Evolutionary conservation across 1,140 invertebrate genomes (phyloP).

Genomic region (Bombus superbus): DNA sequence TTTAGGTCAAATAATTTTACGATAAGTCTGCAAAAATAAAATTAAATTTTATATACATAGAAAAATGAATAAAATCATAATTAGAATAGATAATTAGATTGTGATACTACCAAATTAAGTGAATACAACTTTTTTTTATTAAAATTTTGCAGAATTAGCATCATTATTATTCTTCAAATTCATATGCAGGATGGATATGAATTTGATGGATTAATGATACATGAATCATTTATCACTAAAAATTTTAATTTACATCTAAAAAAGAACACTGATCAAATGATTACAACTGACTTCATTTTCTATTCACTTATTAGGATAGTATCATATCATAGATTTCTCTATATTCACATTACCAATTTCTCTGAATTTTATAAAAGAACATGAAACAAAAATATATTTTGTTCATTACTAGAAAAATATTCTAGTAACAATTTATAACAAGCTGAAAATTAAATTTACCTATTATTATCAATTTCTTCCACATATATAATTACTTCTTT

Average conservation of each 20-base stretch:
- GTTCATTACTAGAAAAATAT: not conserved
- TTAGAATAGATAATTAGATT: not conserved
- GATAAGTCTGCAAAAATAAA: constrained; percentile 81
- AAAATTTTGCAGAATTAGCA: not conserved
- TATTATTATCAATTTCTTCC: constrained; percentile 83
- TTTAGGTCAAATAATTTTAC: constrained; percentile 84
- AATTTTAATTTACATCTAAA: not conserved
- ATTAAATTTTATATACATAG: constrained; percentile 31
- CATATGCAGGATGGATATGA: not conserved
- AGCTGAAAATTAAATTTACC: constrained; percentile 76
- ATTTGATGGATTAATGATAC: not conserved
- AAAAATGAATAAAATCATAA: not conserved
- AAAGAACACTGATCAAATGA: not conserved
- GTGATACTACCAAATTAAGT: not conserved
- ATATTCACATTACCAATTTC: not conserved
- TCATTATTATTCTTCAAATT: not conserved
- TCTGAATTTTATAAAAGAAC: not conserved
- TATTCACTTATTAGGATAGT: not conserved
- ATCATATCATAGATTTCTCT: not conserved
- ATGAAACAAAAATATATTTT: not conserved
- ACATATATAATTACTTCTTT: constrained; percentile 83
- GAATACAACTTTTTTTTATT: not conserved
- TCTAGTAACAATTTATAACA: constrained; percentile 21
- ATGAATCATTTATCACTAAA: not conserved
- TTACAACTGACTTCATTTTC: not conserved